These are phyloP conservation scores for Rhinoderma darwinii DNA, from an alignment of 2,113 vertebrate species.

Conservation along the genomic window DNA sequence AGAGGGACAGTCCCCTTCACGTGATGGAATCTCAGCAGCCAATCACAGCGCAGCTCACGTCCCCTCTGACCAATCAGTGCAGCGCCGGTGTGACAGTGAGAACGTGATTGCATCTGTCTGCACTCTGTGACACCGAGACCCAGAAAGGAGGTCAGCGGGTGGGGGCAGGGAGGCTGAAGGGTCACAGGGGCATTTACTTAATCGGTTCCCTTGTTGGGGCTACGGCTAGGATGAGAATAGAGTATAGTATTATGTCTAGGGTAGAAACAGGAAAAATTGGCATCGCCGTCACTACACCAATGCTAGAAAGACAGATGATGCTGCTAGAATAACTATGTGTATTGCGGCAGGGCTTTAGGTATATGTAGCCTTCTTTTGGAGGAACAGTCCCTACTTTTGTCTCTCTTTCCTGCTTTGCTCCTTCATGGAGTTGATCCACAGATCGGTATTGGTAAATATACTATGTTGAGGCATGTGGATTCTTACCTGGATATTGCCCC, in stretches of 20 bases:
- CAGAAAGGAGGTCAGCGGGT: conserved; percentile 1
- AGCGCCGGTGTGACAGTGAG: neutral
- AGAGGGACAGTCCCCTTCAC: conserved; percentile 46
- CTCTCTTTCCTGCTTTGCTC: no score
- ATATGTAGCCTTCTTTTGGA: no score
- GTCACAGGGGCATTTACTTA: neutral
- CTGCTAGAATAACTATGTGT: no score
- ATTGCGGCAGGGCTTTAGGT: no score
- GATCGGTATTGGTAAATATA: no score
- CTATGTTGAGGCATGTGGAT: no score
- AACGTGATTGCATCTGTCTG: conserved; percentile 42
- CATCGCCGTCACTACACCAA: neutral
- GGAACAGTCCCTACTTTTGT: no score
- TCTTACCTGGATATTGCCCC: no score
- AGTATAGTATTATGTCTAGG: no score
- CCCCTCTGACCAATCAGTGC: conserved; percentile 51
- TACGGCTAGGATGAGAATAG: neutral
- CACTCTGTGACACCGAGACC: conserved; percentile 4
- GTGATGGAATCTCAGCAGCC: conserved; percentile 43
- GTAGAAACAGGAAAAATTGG: neutral
- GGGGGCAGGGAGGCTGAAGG: neutral
- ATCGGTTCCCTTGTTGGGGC: neutral
- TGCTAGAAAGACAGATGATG: no score
- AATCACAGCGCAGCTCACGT: conserved; percentile 36
- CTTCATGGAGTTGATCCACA: no score